Percentiles rank a stretch among this genome's conserved stretches.
Conservation (phyloP, 2,113 vertebrate genomes). For the Oreochromis spilurus region DNA sequence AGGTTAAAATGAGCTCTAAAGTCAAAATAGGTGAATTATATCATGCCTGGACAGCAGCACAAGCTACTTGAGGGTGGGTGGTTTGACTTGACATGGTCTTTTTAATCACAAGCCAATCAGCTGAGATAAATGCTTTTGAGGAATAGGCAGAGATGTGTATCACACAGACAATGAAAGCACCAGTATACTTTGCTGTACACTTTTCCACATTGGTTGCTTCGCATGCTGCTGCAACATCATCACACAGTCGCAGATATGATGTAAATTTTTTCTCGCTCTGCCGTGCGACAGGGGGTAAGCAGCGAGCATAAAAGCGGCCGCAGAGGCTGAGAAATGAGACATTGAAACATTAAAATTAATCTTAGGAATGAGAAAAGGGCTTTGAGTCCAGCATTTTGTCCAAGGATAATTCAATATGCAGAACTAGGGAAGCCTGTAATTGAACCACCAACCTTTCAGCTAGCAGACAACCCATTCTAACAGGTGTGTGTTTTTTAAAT, state of each 20-base stretch:
- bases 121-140: not conserved
- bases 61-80: not conserved
- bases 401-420: not conserved
- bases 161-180: not conserved
- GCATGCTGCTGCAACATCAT: not conserved
- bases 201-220: not conserved
- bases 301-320: not conserved
- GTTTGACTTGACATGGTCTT: not conserved
- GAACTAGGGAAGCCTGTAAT: not conserved
- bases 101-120: not conserved
- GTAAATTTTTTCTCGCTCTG: accelerated
- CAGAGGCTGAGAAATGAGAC: not conserved
- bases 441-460: not conserved
- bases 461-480: not conserved
- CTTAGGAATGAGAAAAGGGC: not conserved
- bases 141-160: not conserved
- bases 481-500: not conserved
- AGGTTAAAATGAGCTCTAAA: not conserved
- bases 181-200: not conserved
- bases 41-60: not conserved
- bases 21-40: not conserved
- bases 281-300: not conserved
- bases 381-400: not conserved
- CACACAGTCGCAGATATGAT: not conserved
- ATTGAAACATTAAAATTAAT: not conserved